Evolutionary conservation across 2,888 invertebrate genomes (phyloP), one percentile per base, ranked within the genome.

Genomic region (Psylliodes chrysocephalus): DNA sequence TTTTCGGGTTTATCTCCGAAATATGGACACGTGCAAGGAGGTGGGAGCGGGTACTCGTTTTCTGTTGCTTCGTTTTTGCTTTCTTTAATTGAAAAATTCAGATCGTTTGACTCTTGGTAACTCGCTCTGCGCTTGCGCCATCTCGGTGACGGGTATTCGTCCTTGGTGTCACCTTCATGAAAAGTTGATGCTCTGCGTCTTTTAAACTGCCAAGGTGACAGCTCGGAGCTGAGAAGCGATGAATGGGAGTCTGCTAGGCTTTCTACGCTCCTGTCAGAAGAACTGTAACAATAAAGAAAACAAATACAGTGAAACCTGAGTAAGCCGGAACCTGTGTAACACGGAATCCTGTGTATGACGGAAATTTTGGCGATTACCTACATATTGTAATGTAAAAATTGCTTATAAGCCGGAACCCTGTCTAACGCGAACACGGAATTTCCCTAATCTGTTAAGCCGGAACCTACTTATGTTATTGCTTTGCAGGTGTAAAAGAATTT

Each of bases 21-120:
- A 74, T 93, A 93, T 0, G 92, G 92, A 75, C 93, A 92, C 0
- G 92, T 91, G 78, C 92, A 93, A 0, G 92, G 91, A 0, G 91
- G 90, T 2, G 92, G 91, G 35, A 92, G 77, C 6, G 88, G 84
- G 18, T 88, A 80, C n/a, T 47, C 73, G 62, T 68, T 77, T 66
- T 79, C 81, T 14, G 71, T 70, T 1, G 74, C 74, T 63, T 71
- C 70, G 46, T 60, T 66, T 53, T 65, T 67, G 61, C 46, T 67
- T 19, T 64, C 64, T 25, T 64, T 60, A 28, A 61, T 38, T 6
- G 51, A 7, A 72, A 49, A 71, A 84, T 84, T 38, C 4, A 12
- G 7, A 8, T 49, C 19, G 0, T 19, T 14, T 8, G 14, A 78
- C 70, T 78, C 86, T 76, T 86, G 84, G 71, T 85, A 85, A 62